Evolutionary conservation across 2,797 vertebrate species (phyloP).

Genomic region (Galaxias olidus): DNA sequence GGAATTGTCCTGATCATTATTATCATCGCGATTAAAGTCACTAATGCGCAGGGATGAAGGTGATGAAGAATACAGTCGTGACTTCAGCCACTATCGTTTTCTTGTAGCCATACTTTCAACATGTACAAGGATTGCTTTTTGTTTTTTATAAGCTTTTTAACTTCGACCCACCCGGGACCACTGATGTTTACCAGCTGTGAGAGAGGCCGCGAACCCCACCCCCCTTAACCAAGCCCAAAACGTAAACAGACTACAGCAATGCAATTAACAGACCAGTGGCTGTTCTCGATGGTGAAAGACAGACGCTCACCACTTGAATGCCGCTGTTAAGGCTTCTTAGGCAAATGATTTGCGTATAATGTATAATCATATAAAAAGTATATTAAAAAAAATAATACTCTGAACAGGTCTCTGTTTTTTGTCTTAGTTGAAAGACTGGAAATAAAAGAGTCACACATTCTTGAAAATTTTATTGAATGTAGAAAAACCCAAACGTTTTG

Average conservation of each 20-base stretch:
- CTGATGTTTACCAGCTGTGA: conserved; percentile 22
- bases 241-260: conserved; percentile 3
- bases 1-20: conserved; percentile 57
- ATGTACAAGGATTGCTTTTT: background rate
- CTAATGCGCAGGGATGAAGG: background rate
- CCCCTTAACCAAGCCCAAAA: background rate
- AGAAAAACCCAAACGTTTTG: no score
- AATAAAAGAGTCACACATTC: no score
- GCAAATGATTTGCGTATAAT: no score
- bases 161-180: background rate
- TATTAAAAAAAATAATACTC: background rate
- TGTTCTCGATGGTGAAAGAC: background rate
- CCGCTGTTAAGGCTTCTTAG: background rate
- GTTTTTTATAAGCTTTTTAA: background rate
- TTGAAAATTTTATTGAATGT: no score
- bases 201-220: no score
- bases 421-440: no score
- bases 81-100: no score
- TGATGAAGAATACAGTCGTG: no score
- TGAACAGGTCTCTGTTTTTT: no score
- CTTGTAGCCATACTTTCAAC: no score
- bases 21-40: background rate
- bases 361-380: background rate
- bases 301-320: background rate
- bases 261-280: background rate